Percentiles rank a stretch among this genome's conserved stretches.
These are phyloP conservation scores for Nematostella vectensis DNA, from an alignment of 92 coral and sea anemone genomes.

Conservation along the genomic window DNA sequence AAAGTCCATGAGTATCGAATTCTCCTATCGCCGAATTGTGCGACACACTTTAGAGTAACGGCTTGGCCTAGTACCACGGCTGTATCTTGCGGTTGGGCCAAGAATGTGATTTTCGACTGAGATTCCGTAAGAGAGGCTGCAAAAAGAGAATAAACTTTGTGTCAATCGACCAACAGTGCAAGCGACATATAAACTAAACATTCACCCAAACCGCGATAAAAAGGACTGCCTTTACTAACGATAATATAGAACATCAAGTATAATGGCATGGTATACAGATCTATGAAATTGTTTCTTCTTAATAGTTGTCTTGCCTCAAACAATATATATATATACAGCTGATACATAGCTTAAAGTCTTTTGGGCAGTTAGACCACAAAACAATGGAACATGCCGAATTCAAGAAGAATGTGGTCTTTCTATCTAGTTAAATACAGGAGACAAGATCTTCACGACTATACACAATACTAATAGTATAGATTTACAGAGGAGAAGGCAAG, in stretches of 20 bases:
- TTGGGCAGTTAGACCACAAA: conserved; percentile 13
- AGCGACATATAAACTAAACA: neutral
- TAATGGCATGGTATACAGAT: neutral
- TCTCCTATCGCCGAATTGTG: conserved; percentile 3
- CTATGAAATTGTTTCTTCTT: neutral
- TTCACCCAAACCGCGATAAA: too few relatives aligned
- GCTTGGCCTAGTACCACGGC: conserved; percentile 37
- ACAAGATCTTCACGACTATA: neutral
- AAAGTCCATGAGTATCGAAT: conserved; percentile 41
- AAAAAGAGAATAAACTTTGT: neutral
- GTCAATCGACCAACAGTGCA: neutral
- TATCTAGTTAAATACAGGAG: neutral
- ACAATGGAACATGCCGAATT: conserved; percentile 28
- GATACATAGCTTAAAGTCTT: neutral
- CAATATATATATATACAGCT: neutral
- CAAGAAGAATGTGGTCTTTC: neutral
- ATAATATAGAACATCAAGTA: too few relatives aligned
- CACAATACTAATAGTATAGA: too few relatives aligned
- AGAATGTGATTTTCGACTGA: conserved; percentile 25
- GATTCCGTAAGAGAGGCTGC: conserved; percentile 54
- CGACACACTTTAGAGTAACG: conserved; percentile 41
- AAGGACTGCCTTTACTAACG: too few relatives aligned
- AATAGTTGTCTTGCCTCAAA: neutral
- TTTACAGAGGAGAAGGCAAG: too few relatives aligned
- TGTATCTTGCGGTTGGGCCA: conserved; percentile 27